These are phyloP conservation scores for Rhynchophorus ferrugineus DNA, from an alignment of 1,140 invertebrate species.

Conservation along the genomic window DNA sequence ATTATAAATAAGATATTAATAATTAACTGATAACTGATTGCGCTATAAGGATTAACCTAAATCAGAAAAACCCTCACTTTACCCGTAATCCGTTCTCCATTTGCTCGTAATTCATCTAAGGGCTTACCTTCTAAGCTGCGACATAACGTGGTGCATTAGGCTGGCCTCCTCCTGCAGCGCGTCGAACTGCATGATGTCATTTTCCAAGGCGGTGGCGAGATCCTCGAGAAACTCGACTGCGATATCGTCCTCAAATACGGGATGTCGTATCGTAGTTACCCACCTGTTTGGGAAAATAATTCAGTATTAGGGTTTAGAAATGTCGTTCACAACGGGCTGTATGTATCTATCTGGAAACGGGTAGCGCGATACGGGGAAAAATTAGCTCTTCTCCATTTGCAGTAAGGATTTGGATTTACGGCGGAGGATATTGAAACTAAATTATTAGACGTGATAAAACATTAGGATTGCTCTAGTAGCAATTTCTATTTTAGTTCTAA, in stretches of 20 bases:
- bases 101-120: neutral
- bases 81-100: neutral
- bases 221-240: slow-evolving; percentile 70
- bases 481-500: too few species aligned
- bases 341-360: neutral
- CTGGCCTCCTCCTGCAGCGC: slow-evolving; percentile 56
- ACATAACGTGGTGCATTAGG: slow-evolving; percentile 59
- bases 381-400: too few species aligned
- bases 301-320: neutral
- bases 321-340: too few species aligned
- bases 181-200: slow-evolving; percentile 47
- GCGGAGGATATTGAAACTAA: too few species aligned
- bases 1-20: too few species aligned
- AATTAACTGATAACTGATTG: too few species aligned
- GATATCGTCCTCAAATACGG: slow-evolving; percentile 66
- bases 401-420: too few species aligned
- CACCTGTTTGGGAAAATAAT: slow-evolving; percentile 43
- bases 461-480: too few species aligned
- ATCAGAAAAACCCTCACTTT: too few species aligned
- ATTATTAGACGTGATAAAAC: too few species aligned
- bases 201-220: slow-evolving; percentile 59
- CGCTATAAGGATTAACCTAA: too few species aligned
- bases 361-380: neutral
- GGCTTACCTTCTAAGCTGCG: slow-evolving; percentile 48
- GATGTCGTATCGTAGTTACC: slow-evolving; percentile 62